Evolutionary conservation across 2,113 vertebrate species (phyloP).

Genomic region (Oophaga pumilio): DNA sequence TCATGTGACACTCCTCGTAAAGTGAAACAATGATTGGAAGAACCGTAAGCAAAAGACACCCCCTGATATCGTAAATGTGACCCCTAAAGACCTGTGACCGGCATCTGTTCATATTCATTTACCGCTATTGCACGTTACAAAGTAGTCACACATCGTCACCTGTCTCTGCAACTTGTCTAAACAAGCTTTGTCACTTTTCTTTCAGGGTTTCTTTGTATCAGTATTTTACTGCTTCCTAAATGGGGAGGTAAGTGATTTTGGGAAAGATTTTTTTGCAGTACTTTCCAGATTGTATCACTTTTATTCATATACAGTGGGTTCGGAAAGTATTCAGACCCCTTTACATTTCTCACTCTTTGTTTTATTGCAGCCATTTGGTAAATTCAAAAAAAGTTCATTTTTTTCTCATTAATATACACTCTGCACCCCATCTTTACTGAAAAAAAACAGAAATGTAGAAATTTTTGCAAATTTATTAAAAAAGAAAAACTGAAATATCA

Average conservation of each 20-base stretch:
- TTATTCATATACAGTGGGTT: no score
- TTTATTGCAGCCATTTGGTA: no score
- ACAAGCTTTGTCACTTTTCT: conserved; percentile 61
- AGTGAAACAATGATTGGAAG: background rate
- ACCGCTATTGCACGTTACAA: background rate
- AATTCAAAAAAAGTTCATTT: no score
- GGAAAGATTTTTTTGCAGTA: background rate
- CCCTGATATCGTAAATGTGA: background rate
- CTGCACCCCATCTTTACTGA: no score
- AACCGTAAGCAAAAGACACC: background rate
- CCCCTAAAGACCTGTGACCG: background rate
- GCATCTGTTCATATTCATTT: background rate
- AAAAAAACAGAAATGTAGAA: no score
- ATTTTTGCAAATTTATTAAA: no score
- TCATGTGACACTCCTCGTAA: background rate
- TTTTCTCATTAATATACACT: no score
- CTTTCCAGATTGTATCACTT: background rate
- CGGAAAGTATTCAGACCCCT: background rate
- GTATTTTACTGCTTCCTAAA: conserved; percentile 99
- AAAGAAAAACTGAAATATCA: no score
- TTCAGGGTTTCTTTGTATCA: conserved; percentile 96
- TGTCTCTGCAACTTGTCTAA: background rate
- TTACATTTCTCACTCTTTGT: no score
- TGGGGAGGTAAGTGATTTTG: conserved; percentile 85
- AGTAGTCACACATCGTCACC: background rate